Evolutionary conservation across 1,140 invertebrate species (phyloP), one percentile per base, ranked within the genome.

Genomic region (Scaptomyza pallida): DNA sequence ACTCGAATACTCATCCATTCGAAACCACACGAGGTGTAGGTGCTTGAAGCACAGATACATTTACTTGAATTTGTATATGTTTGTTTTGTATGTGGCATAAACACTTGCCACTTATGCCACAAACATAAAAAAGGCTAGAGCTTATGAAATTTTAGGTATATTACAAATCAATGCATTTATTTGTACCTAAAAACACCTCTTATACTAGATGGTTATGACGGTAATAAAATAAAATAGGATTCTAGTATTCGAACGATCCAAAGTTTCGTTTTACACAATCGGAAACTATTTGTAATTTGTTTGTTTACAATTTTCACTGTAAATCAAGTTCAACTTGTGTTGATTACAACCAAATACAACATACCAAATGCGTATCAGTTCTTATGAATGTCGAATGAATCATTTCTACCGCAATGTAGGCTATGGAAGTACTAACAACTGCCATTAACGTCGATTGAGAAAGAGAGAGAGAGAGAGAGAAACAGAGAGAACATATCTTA

Each of bases 381-480:
- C 9, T 33, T 17, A 21, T 19, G 43, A 45, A 45, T 45, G 12
- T 37, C 33, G 33, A 37, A 37, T 63, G 62, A 77, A 77, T 77
- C 75, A 69, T 78, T 78, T 78, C n/a, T 72, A 62, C 75, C 72
- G 78, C 72, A 78, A 35, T 54, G 21, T 33, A 45, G 23, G 47
- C 59, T 71, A 72, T 45, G 60, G 50, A 61, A 8, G 21, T 23
- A 21, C 21, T 9, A 67, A 44, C 26, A 19, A 13, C 65, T 52
- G 40, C 30, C 37, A 55, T 40, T 45, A 37, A 23, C 37, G 61
- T 43, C 35, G 40, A 55, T 72, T 67, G 48, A 48, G 50, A 52
- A 65, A 16, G 33, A 33, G 55, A 55, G 21, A 23, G n/a, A n/a
- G n/a, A 23, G 21, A 3, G 21, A 26, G 23, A 26, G 5, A 26